Base-by-base conservation (phyloP, 2,113 vertebrate genomes). In the Scartelaos histophorus region DNA sequence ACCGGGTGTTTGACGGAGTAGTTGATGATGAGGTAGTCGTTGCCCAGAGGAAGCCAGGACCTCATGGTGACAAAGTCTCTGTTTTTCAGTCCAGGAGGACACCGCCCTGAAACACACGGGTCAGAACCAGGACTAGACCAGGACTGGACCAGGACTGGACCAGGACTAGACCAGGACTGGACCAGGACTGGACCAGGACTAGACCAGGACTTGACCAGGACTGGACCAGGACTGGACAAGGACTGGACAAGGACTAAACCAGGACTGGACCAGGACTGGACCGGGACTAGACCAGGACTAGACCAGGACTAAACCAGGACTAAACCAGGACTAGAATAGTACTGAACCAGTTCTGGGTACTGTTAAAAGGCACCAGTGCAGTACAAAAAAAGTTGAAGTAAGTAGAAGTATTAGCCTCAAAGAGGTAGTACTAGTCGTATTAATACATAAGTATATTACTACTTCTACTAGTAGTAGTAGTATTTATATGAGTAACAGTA, bases 1-100 rank as follows among this genome's bases (percentile, higher is more conserved):
- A 91, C 90, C 64, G 87, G 79, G 67, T 90, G 90, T 86, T 91
- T 90, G 84, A 96, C 95, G 0, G 95, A 96, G 93, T 95, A 96
- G 92, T 96, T 96, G 90, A 97, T 94, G 87, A 95, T 98, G 88
- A 97, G 91, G 91, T 94, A 97, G 90, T 96, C 93, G 0, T 85
- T 93, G 73, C 93, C 95, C 0, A 98, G 92, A 43, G 95, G 95
- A 75, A 97, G 93, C 96, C 95, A 95, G 38, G 94, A 96, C 34
- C 94, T 93, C 92, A 95, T 90, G 4, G 94, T 95, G 68, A 98
- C 94, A 66, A 97, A 98, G 88, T 95, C 94, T 72, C 94, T 89
- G 92, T 97, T 98, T 94, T 97, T 95, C 75, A 95, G 67, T 2
- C 94, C 94, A 17, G 86, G 94, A 0, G 94, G 94, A 78, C 95